Evolutionary conservation across 2,888 invertebrate genomes (phyloP), one percentile per base, ranked within the genome.

Genomic region (Spisula solida): DNA sequence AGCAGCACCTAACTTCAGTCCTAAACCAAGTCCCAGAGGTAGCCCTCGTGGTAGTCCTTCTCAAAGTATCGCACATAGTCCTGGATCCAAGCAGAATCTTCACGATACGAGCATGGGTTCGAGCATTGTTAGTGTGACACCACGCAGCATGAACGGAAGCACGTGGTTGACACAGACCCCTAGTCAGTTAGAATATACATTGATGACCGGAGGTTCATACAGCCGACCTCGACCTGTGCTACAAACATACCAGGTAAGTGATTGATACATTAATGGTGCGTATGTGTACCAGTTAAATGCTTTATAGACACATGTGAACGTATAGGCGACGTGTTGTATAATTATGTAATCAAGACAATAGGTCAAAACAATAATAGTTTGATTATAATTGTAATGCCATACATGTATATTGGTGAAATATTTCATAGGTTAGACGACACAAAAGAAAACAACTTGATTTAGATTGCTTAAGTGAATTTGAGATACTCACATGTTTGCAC

Each of bases 171-270:
- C 91, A 25, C 85, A 87, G 70, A 91, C 92, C n/a, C 92, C 92
- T 18, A 88, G 84, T 31, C 85, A 81, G 31, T 75, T 92, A 82
- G 93, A 93, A 66, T 92, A 93, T 87, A 93, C 92, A 47, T 87
- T 91, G 18, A 92, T 92, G 91, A 88, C 92, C 29, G 91, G 93
- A n/a, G 91, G 91, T 29, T 91, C 93, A 25, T 93, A 93, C 88
- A 88, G 91, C 78, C 93, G 95, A 60, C 95, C 95, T 18, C 92
- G 90, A 85, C 94, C 95, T 0, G 93, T 95, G n/a, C 92, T 95
- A 0, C 93, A 93, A 79, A 95, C 94, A 51, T 95, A 93, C 88
- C 92, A 94, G 91, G 95, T 95, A 90, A 31, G 75, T 66, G 25
- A 5, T 25, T 0, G 2, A 10, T 66, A n/a, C 25, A 66, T 66